A percentile compares a stretch with the other conserved stretches of the same genome.
Evolutionary conservation across 2,113 vertebrate genomes (phyloP).

Genomic region (Mystacornis crossleyi): DNA sequence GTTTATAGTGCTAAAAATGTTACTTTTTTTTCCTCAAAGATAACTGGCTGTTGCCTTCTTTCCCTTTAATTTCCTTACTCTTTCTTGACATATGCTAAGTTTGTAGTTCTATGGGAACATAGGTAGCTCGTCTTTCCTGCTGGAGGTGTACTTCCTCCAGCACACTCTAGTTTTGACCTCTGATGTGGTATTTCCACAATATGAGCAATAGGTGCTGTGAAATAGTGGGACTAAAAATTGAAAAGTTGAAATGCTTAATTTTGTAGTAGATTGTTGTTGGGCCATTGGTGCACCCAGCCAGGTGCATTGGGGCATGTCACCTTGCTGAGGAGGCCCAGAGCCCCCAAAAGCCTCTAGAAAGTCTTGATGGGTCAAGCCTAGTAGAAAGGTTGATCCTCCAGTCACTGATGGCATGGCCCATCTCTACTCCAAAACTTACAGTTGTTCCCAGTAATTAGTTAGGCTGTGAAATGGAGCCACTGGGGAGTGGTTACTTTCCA

Average conservation of each 20-base stretch:
- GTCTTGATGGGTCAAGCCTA: too few relatives aligned
- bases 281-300: accelerated
- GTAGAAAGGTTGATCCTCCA: not conserved
- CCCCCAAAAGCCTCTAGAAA: accelerated
- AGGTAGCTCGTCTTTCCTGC: accelerated
- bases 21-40: not conserved
- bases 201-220: accelerated
- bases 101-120: not conserved
- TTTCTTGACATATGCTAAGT: accelerated
- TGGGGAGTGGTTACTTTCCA: not conserved
- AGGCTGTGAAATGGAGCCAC: accelerated
- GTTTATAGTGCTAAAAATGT: not conserved
- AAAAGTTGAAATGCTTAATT: accelerated
- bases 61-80: not conserved
- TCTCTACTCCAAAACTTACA: not conserved
- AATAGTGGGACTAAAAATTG: accelerated
- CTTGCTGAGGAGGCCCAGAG: not conserved
- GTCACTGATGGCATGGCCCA: accelerated
- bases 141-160: not conserved
- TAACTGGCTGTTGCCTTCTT: not conserved
- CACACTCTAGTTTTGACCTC: accelerated
- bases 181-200: accelerated
- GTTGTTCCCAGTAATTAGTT: accelerated
- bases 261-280: not conserved
- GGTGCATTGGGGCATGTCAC: accelerated